These are phyloP conservation scores for Fundulus diaphanus DNA, from an alignment of 2,797 vertebrate genomes.

Conservation along the genomic window DNA sequence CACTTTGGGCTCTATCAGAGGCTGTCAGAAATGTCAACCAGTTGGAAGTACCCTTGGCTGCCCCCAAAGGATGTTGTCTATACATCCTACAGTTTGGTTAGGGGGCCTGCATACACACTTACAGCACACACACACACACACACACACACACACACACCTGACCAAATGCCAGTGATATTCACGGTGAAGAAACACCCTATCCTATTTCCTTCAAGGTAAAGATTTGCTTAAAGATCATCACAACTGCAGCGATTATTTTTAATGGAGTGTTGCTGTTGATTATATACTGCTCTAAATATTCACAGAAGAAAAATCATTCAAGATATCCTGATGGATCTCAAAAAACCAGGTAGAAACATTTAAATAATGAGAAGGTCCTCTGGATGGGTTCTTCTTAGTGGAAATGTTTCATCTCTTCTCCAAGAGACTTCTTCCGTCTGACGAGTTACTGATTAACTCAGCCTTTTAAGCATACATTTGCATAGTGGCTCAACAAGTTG, in stretches of 20 bases:
- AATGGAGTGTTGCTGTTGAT: background rate
- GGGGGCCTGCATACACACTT: slow-evolving; percentile 27
- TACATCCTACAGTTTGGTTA: slow-evolving; percentile 60
- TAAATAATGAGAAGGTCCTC: too few species aligned
- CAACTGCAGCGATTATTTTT: slow-evolving; percentile 24
- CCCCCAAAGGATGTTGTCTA: slow-evolving; percentile 67
- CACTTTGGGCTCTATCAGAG: slow-evolving; percentile 68
- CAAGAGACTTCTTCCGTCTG: too few species aligned
- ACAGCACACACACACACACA: slow-evolving; percentile 19
- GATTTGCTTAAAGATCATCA: slow-evolving; percentile 18
- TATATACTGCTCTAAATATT: too few species aligned
- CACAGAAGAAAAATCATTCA: too few species aligned
- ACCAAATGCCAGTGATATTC: slow-evolving; percentile 61
- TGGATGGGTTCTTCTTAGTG: too few species aligned
- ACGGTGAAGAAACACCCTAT: slow-evolving; percentile 40
- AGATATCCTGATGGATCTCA: too few species aligned
- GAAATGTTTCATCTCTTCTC: too few species aligned
- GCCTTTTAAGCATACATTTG: too few species aligned
- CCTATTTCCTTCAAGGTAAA: slow-evolving; percentile 30
- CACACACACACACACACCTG: slow-evolving; percentile 12
- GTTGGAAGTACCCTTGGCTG: slow-evolving; percentile 64
- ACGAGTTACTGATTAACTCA: too few species aligned
- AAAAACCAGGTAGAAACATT: too few species aligned
- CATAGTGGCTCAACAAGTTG: too few species aligned
- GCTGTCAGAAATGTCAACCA: slow-evolving; percentile 81